phyloP scores from a whole-genome alignment of 1,140 invertebrate species.

The Drosophila triauraria region DNA sequence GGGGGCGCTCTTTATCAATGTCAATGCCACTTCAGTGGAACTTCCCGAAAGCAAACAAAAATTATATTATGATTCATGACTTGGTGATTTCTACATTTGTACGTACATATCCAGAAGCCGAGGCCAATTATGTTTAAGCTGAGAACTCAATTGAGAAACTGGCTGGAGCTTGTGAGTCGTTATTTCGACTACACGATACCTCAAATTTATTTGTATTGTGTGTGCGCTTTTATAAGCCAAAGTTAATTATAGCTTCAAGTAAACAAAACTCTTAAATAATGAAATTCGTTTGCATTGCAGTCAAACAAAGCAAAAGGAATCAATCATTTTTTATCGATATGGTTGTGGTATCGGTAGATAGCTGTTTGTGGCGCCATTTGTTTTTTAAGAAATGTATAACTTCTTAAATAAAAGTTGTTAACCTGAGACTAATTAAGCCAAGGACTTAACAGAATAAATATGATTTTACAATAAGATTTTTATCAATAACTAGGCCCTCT shows the following conservation, averaged over 20 bases:
- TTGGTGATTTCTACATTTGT: background rate
- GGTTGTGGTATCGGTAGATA: slow-evolving; percentile 12
- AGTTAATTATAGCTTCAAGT: slow-evolving; percentile 24
- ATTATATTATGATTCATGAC: slow-evolving; percentile 31
- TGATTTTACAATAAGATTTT: no score
- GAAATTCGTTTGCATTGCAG: slow-evolving; percentile 19
- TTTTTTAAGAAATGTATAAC: background rate
- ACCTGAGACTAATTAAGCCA: background rate
- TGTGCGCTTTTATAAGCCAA: background rate
- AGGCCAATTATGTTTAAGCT: slow-evolving; percentile 37
- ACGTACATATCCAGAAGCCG: slow-evolving; percentile 6
- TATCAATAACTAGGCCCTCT: background rate
- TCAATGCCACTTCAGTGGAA: slow-evolving; percentile 45
- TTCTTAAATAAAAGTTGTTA: no score
- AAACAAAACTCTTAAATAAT: slow-evolving; percentile 22
- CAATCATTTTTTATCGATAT: slow-evolving; percentile 19
- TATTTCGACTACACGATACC: slow-evolving; percentile 6
- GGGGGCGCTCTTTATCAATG: slow-evolving; percentile 37
- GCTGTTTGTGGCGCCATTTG: background rate
- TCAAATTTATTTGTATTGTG: slow-evolving; percentile 4
- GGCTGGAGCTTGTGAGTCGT: background rate
- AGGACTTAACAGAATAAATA: no score
- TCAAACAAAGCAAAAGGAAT: slow-evolving; percentile 11
- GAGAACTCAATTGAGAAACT: slow-evolving; percentile 28
- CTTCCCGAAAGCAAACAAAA: slow-evolving; percentile 37